Conservation (phyloP, 2,113 vertebrate species). For the Nematolebias whitei region DNA sequence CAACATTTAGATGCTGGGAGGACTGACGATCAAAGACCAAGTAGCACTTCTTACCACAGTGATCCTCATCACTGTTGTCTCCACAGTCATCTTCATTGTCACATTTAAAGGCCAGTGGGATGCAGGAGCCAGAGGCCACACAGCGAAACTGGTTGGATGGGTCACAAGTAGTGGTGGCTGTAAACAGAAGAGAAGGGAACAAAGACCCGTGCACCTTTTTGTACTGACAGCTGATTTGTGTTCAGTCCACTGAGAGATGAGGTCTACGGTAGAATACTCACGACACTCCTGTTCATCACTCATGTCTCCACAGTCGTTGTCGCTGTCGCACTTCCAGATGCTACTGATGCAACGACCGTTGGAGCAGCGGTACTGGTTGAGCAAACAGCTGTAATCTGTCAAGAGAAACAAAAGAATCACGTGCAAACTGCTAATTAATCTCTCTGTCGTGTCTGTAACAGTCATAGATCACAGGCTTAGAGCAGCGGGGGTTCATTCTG, state of each 20-base stretch:
- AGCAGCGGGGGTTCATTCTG: not conserved
- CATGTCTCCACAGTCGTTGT: conserved; percentile 98
- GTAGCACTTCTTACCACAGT: conserved; percentile 84
- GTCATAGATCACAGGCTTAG: not conserved
- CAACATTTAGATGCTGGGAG: not conserved
- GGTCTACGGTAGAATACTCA: conserved; percentile 71
- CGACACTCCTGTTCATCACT: conserved; percentile 96
- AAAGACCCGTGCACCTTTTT: not conserved
- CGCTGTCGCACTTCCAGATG: conserved; percentile 97
- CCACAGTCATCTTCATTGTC: conserved; percentile 98
- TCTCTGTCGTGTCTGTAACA: not conserved
- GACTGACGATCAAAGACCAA: not conserved
- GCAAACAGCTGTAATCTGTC: conserved; percentile 86
- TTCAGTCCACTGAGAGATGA: not conserved
- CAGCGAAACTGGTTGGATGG: conserved; percentile 92
- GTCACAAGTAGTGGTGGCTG: conserved; percentile 92
- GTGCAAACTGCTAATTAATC: not conserved
- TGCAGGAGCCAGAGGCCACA: conserved; percentile 90
- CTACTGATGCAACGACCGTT: conserved; percentile 97
- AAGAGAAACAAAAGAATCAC: not conserved
- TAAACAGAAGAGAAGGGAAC: not conserved
- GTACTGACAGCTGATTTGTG: not conserved
- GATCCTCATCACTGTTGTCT: conserved; percentile 94
- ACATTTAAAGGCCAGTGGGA: conserved; percentile 95
- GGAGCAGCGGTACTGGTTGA: conserved; percentile 93